Base-by-base conservation (phyloP, 2,113 vertebrate genomes). In the Cochlearius cochlearius region DNA sequence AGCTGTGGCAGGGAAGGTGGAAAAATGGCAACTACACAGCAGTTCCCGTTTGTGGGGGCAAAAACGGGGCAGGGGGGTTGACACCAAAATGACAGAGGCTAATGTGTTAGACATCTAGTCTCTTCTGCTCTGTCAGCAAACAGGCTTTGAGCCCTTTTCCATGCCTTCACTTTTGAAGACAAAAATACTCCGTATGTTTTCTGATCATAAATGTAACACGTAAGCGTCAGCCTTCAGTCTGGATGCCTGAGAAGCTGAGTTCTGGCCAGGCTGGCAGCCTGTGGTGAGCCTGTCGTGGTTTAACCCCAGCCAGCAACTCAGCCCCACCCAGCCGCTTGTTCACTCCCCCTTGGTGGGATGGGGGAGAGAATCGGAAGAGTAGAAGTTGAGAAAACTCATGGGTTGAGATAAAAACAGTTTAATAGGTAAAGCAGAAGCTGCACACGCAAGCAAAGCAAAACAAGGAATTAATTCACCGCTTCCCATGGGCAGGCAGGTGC, bases 51-150 rank as follows among this genome's bases (percentile, higher is more conserved):
- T 36, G 21, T n/a, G 22, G 12, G 45, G 39, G 32, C 7, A 30
- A 60, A 89, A 90, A 3, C 0, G 0, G 16, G 16, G 41, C 0
- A 11, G 25, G 4, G 27, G 3, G 7, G 2, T 0, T 2, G 49
- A 47, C 60, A 59, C 67, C 39, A 34, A 32, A 86, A 50, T n/a
- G 60, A 23, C 32, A 59, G 41, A 71, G 43, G 68, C 21, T 74
- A 4, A 64, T 10, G 38, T 47, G 20, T 73, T 22, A 52, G 66
- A 11, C 30, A 12, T 45, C 21, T 80, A 30, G 1, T 62, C 45
- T 53, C 55, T 56, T 45, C 72, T 78, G 68, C 27, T 82, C 39
- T 45, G 29, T n/a, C 39, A 94, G 34, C 34, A 64, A 74, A 41
- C 6, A 71, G 58, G 53, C 43, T 67, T 77, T 49, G 19, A 81